Base-by-base conservation (phyloP, 1,140 invertebrate species). In the Neodiprion fabricii region DNA sequence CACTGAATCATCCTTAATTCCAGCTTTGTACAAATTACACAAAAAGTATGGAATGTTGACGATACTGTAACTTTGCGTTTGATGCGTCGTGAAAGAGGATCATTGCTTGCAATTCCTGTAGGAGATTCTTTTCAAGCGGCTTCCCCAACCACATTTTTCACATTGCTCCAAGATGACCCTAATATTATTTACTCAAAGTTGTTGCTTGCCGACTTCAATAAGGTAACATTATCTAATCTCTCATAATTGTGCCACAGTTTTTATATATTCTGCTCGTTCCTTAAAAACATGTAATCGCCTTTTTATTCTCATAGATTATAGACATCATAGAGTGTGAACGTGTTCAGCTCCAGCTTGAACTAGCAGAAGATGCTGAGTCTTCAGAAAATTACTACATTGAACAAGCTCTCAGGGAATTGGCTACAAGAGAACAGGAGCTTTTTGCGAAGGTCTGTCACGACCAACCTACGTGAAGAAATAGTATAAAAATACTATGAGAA, bases 341-440 rank as follows among this genome's bases (percentile, higher is more conserved):
- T 65, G 80, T 77, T 7, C 93, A 96, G 83, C 88, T 98, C 53
- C 81, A 91, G 76, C 74, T 85, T 12, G 92, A 94, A 82, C 84
- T 94, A 72, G 87, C 88, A 21, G 91, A 93, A 75, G 91, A 94
- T 82, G 91, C 93, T 74, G 91, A 95, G 78, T 93, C 91, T 76
- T 94, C 95, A 2, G 96, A 98, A 89, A 91, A 92, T 79, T 92
- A 93, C 80, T 98, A 96, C 82, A 93, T 98, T 76, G 92, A 97
- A 81, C 91, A 96, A 86, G 96, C 96, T 49, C 86, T 96, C 21
- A 80, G 89, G 40, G 89, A 92, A 81, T 86, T 96, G 9, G 85
- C 89, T 73, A 84, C 88, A 79, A 83, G 90, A 78, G 81, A 88
- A 75, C 48, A 83, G 1, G 67, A 80, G 69, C 49, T 86, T 17